phyloP scores from a whole-genome alignment of 2,113 vertebrate species.

The Sporophila hypoxantha region DNA sequence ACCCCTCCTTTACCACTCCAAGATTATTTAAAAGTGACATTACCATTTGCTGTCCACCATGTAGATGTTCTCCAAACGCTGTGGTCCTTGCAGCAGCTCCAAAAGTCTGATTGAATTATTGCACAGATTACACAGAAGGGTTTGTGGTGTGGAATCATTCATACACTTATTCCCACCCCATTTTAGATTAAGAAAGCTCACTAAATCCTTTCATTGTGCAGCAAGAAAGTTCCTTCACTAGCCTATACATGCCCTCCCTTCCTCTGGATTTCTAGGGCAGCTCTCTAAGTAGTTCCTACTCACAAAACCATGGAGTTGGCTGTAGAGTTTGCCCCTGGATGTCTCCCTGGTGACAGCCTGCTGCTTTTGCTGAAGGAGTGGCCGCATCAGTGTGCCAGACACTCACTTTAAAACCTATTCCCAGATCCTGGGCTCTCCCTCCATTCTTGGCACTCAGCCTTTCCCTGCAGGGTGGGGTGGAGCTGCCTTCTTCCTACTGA shows the following conservation, averaged over 20 bases:
- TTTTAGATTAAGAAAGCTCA: not conserved
- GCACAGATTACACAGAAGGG: not conserved
- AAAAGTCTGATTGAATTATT: not conserved
- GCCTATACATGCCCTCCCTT: not conserved
- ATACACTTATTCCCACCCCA: too few relatives aligned
- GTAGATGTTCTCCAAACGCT: not conserved
- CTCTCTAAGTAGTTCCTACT: not conserved
- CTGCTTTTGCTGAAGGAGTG: not conserved
- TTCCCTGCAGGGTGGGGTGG: constrained; percentile 21
- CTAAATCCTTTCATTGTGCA: not conserved
- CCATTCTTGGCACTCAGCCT: not conserved
- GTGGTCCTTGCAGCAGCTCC: not conserved
- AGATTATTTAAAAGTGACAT: not conserved
- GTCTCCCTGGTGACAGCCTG: not conserved
- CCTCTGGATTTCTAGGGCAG: not conserved
- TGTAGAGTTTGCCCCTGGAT: not conserved
- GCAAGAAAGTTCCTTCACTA: not conserved
- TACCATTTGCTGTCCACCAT: not conserved
- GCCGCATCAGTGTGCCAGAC: not conserved
- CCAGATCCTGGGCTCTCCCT: not conserved
- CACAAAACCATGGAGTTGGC: not conserved
- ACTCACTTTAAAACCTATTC: not conserved
- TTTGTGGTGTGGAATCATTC: not conserved
- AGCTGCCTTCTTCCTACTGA: not conserved
- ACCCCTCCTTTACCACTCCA: not conserved